Base-by-base conservation (phyloP, 1,140 invertebrate species). In the Drosophila nasuta region DNA sequence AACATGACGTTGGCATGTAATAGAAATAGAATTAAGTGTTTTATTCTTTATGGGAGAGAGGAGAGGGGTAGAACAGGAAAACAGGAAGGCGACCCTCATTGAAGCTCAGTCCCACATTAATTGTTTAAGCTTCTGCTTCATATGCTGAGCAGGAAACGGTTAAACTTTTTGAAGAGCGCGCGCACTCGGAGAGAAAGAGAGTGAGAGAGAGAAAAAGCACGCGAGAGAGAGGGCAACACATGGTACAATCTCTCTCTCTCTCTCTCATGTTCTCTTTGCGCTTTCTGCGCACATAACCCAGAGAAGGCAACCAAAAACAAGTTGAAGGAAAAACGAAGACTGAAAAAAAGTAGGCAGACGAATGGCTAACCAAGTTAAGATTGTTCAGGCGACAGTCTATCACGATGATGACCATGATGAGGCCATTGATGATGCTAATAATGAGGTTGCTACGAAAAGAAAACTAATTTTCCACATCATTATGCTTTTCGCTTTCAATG, bases 381-480 rank as follows among this genome's bases (percentile, higher is more conserved):
- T 79, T 69, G 73, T 63, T 67, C 17, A 67, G 79, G 51, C 58
- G 58, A 62, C 51, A 63, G 20, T 59, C 41, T 56, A 41, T 51
- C 13, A n/a, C 30, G 10, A 48, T 45, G 48, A 52, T 60, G 30
- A 48, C 66, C 20, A 38, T 15, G 58, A 11, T 49, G 56, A 38
- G 5, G 10, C 10, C 46, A 68, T 46, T 49, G 48, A 35, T 41
- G 41, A 65, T 48, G 35, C 4, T 17, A n/a, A 43, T 41, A 43
- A 65, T 41, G 60, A 46, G 48, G 48, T 48, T 58, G 62, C 17
- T 49, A 20, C 46, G 38, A 15, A 52, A 41, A 15, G 56, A 83
- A 85, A 89, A 89, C 71, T 77, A 89, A 88, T 88, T 88, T 88
- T 88, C 85, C 77, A 81, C 85, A 78, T 81, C 80, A 88, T 88